Conservation (phyloP, 2,888 invertebrate genomes). For the Meta bourneti region DNA sequence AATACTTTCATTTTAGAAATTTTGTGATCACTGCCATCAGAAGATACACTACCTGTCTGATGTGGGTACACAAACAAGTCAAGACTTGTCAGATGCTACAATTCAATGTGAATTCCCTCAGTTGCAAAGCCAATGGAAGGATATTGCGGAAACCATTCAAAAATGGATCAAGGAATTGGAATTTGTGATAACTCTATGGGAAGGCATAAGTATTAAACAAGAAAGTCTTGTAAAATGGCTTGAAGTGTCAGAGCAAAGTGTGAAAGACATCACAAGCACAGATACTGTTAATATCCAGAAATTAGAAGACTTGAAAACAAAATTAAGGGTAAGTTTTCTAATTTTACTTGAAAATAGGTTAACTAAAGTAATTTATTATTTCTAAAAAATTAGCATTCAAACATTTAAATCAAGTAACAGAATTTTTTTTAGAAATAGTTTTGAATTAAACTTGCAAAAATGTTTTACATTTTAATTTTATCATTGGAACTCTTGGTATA, state of each 20-base stretch:
- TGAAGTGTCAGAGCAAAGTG: conserved; percentile 50
- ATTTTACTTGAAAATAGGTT: neutral
- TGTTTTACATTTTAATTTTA: too few species aligned
- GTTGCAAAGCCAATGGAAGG: conserved; percentile 74
- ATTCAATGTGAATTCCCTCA: conserved; percentile 69
- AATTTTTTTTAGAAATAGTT: neutral
- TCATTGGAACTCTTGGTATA: too few species aligned
- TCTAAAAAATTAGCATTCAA: neutral
- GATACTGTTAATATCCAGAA: conserved; percentile 79
- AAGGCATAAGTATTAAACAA: conserved; percentile 60
- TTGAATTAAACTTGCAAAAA: neutral
- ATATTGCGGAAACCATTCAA: conserved; percentile 66
- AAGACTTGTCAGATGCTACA: conserved; percentile 52
- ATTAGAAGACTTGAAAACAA: conserved; percentile 88
- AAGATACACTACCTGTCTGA: conserved; percentile 71
- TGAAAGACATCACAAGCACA: conserved; percentile 27
- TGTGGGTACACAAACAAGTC: conserved; percentile 65
- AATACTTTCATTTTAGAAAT: conserved; percentile 41
- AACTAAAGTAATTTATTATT: neutral
- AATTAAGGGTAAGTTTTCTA: conserved; percentile 85
- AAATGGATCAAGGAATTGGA: conserved; percentile 66
- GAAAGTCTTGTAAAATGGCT: conserved; percentile 70
- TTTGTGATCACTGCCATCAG: conserved; percentile 67
- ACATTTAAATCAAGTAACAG: neutral
- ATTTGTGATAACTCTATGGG: conserved; percentile 64